phyloP scores from a whole-genome alignment of 2,113 vertebrate genomes.

The Hippopotamus amphibius region DNA sequence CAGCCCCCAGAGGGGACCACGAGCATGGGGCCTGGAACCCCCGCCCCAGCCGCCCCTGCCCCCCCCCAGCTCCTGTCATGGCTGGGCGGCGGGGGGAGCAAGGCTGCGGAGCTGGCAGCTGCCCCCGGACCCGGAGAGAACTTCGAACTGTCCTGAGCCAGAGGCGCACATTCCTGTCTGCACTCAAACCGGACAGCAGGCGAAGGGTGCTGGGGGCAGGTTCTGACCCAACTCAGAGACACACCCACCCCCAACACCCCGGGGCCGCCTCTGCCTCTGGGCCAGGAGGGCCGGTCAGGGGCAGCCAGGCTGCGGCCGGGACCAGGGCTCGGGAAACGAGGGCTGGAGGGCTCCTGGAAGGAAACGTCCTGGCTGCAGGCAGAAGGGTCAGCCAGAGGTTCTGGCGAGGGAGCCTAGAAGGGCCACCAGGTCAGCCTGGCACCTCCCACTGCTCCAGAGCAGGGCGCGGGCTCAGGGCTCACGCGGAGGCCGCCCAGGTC shows the following conservation, averaged over 20 bases:
- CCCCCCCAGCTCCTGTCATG: background rate
- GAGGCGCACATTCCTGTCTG: background rate
- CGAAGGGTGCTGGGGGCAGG: background rate
- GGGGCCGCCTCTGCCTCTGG: no score
- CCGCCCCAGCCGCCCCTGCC: background rate
- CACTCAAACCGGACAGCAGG: background rate
- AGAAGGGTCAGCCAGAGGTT: background rate
- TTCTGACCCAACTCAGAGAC: background rate
- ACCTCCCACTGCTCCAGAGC: background rate
- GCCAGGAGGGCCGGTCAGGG: background rate
- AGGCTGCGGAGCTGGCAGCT: accelerated
- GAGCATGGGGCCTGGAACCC: background rate
- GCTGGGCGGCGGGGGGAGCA: background rate
- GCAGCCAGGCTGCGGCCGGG: background rate
- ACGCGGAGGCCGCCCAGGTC: background rate
- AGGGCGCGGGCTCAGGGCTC: background rate
- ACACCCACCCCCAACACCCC: accelerated
- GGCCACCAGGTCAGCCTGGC: background rate
- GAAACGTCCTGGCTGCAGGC: background rate
- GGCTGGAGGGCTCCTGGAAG: background rate
- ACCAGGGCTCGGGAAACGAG: background rate
- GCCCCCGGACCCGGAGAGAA: background rate
- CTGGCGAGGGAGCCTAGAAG: background rate
- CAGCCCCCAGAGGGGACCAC: background rate
- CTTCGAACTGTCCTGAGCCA: background rate